Evolutionary conservation across 2,113 vertebrate genomes (phyloP), one percentile per base, ranked within the genome.

Genomic region (Perca fluviatilis): DNA sequence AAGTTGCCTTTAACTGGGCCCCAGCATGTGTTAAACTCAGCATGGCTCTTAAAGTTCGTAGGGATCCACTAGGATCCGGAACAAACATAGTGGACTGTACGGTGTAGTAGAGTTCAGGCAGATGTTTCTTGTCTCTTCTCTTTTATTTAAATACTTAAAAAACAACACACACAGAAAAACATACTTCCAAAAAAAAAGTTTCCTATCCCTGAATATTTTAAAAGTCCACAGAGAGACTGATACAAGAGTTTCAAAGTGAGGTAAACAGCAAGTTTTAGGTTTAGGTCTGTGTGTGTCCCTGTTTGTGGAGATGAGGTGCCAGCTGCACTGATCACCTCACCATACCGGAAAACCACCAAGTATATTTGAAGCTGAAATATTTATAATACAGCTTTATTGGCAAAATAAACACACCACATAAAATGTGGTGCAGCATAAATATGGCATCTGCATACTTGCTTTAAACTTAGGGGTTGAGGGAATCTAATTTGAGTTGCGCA

Each of bases 361-460:
- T 72, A 70, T 53, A 80, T 83, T 82, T 82, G 19, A 81, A 43
- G 75, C 66, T 75, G 64, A 82, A 84, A 83, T 93, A 91, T 94
- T 93, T 92, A 84, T 83, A 93, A 84, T 74, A 4, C 61, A 47
- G 68, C 77, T 49, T 86, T 92, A 93, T 25, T 30, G 46, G 77
- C 46, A 69, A 88, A 85, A 84, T 40, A 91, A 92, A 92, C 76
- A 80, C 58, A 47, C 49, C 43, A 46, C 61, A 86, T 86, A 76
- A 88, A 88, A 80, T 66, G 79, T 80, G 80, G 83, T 3, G 3
- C 43, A 66, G 85, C 64, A 64, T 82, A 92, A 93, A 92, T 86
- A 87, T 57, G 62, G 56, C 75, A 50, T 80, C 40, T 75, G 79
- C 27, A 85, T 78, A 78, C 77, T 78, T 75, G 72, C 65, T 82